Conservation (phyloP, 1,140 invertebrate species). For the Stratiolaelaps scimitus region DNA sequence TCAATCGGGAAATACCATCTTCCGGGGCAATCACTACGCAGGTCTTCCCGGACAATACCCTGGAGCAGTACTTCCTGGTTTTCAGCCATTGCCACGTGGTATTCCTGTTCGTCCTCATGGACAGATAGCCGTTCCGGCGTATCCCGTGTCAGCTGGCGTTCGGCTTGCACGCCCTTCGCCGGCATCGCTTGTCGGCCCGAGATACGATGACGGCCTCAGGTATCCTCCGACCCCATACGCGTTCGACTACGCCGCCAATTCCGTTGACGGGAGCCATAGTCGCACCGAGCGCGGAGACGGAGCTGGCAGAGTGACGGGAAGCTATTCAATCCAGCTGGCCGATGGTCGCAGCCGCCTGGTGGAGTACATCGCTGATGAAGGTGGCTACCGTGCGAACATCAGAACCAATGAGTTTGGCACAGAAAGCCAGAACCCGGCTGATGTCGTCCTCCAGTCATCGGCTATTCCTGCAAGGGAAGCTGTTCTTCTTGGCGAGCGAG, state of each 20-base stretch:
- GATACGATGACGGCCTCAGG: slow-evolving; percentile 27
- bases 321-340: slow-evolving; percentile 28
- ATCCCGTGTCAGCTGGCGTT: slow-evolving; percentile 6
- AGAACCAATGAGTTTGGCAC: slow-evolving; percentile 33
- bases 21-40: too few species aligned
- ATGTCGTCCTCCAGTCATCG: slow-evolving; percentile 30
- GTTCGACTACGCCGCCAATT: slow-evolving; percentile 28
- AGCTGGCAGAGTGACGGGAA: slow-evolving; percentile 30
- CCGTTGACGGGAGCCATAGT: slow-evolving; percentile 30
- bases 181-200: slow-evolving; percentile 28
- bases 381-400: slow-evolving; percentile 31
- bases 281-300: slow-evolving; percentile 28
- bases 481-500: neutral
- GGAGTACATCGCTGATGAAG: slow-evolving; percentile 30
- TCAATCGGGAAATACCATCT: too few species aligned
- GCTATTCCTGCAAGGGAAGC: neutral
- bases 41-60: too few species aligned
- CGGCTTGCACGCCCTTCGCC: neutral
- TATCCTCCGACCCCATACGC: slow-evolving; percentile 26
- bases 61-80: too few species aligned
- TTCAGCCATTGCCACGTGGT: too few species aligned
- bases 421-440: slow-evolving; percentile 31
- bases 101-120: neutral
- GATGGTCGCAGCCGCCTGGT: slow-evolving; percentile 32
- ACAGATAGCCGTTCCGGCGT: neutral